These are phyloP conservation scores for Urocyon cinereoargenteus DNA, from an alignment of 2,797 vertebrate species.

Conservation along the genomic window DNA sequence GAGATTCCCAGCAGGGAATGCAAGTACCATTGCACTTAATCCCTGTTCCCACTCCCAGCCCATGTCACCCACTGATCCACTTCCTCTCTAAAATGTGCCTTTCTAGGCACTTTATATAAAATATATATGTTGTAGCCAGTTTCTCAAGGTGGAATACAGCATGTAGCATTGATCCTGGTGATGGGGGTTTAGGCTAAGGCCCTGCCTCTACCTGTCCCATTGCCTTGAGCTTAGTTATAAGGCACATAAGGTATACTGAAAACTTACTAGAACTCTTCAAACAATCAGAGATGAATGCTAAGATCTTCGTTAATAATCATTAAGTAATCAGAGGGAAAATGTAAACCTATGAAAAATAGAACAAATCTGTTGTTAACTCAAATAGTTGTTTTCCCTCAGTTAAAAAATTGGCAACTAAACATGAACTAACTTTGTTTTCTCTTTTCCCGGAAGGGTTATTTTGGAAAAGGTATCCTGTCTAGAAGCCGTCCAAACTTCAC, in stretches of 20 bases:
- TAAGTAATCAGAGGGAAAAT: background rate
- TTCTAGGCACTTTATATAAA: background rate
- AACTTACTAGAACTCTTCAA: background rate
- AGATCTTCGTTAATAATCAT: background rate
- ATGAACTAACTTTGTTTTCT: background rate
- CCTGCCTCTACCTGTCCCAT: background rate
- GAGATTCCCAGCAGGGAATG: background rate
- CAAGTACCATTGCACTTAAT: accelerated
- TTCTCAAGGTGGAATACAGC: background rate
- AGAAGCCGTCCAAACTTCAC: slow-evolving; percentile 92
- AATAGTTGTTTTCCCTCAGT: background rate
- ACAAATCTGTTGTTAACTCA: background rate
- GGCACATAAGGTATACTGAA: background rate
- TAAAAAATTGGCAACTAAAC: background rate
- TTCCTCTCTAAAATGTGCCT: background rate
- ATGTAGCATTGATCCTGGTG: background rate
- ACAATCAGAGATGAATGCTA: accelerated
- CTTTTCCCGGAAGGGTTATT: slow-evolving; percentile 92
- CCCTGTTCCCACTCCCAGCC: background rate
- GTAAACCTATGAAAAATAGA: background rate
- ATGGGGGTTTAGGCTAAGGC: background rate
- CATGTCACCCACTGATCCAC: accelerated
- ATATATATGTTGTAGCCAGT: background rate
- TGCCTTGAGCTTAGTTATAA: background rate
- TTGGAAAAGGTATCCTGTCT: slow-evolving; percentile 97